phyloP scores from a whole-genome alignment of 1,140 invertebrate species.

The Macrobrachium rosenbergii region DNA sequence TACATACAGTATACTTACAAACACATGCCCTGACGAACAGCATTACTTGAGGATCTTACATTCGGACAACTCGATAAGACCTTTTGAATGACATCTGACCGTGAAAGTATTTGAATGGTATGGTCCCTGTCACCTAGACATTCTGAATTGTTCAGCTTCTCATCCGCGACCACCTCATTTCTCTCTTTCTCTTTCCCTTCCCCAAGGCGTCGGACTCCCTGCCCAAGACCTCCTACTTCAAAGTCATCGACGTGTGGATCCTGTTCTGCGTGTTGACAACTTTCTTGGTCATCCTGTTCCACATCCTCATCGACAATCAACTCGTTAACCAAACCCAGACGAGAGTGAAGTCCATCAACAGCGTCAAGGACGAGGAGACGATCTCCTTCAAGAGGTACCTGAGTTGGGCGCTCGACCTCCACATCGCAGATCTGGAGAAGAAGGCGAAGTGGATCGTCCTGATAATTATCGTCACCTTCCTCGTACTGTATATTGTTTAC shows the following conservation, averaged over 20 bases:
- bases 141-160: not conserved
- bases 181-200: not conserved
- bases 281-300: conserved; percentile 41
- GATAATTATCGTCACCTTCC: too few species aligned
- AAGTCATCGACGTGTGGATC: conserved; percentile 43
- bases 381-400: not conserved
- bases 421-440: too few species aligned
- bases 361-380: not conserved
- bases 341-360: conserved; percentile 10
- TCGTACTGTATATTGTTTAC: too few species aligned
- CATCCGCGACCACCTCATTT: not conserved
- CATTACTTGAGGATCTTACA: too few species aligned
- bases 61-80: too few species aligned
- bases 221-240: conserved; percentile 41
- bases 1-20: too few species aligned
- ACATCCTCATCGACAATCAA: conserved; percentile 39
- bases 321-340: conserved; percentile 1
- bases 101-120: not conserved
- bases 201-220: conserved; percentile 25
- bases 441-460: too few species aligned
- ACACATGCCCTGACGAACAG: too few species aligned
- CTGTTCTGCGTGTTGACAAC: conserved; percentile 38
- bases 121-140: not conserved
- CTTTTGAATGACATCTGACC: not conserved
- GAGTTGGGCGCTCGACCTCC: too few species aligned